Conservation (phyloP, 2,797 vertebrate genomes). For the Alosa sapidissima region DNA sequence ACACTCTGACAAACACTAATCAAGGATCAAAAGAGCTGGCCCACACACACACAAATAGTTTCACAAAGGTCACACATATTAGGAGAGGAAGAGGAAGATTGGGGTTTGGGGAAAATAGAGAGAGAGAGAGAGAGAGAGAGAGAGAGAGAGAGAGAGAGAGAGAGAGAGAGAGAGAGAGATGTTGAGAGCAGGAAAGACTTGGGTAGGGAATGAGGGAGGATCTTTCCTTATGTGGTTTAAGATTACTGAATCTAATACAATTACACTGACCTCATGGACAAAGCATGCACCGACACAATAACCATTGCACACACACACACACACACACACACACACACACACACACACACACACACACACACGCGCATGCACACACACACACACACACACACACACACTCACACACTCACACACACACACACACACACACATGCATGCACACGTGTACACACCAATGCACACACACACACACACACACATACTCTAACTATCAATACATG, state of each 20-base stretch:
- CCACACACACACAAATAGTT: neutral
- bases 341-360: conserved; percentile 22
- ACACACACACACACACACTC: conserved; percentile 36
- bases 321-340: neutral
- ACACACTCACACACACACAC: conserved; percentile 28
- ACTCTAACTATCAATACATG: conserved; percentile 61
- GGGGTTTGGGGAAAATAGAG: neutral
- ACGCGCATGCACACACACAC: conserved; percentile 35
- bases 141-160: neutral
- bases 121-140: neutral
- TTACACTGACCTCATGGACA: conserved; percentile 60
- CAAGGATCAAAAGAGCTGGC: conserved; percentile 33
- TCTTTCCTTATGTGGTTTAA: neutral
- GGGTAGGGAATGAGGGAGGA: conserved; percentile 39
- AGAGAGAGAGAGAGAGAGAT: neutral
- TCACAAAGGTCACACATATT: neutral
- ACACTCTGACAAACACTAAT: conserved; percentile 51
- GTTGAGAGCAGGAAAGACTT: conserved; percentile 36
- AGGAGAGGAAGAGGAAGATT: neutral
- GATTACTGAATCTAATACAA: conserved; percentile 24
- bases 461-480: conserved; percentile 41
- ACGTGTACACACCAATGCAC: conserved; percentile 9
- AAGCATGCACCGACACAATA: conserved; percentile 62
- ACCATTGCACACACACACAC: neutral
- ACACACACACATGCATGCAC: neutral